Evolutionary conservation across 2,113 vertebrate species (phyloP).

Genomic region (Thinocorus orbignyianus): DNA sequence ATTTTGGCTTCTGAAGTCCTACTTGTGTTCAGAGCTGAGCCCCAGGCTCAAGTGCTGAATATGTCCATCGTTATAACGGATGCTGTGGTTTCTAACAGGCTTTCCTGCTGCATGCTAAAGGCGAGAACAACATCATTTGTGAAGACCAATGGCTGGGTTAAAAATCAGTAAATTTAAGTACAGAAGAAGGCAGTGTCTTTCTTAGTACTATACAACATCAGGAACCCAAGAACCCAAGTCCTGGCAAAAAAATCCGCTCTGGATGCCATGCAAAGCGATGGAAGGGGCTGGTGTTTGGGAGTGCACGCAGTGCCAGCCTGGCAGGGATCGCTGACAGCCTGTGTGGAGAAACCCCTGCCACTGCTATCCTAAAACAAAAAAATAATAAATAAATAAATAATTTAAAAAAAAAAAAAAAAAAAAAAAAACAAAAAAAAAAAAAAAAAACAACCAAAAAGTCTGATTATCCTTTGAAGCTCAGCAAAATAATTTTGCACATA

Average conservation of each 20-base stretch:
- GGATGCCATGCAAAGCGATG: background rate
- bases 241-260: background rate
- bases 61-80: background rate
- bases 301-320: background rate
- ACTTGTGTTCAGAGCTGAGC: constrained; percentile 13
- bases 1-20: constrained; percentile 9
- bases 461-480: background rate
- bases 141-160: background rate
- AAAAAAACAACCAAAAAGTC: background rate
- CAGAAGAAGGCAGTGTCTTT: background rate
- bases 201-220: background rate
- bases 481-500: background rate
- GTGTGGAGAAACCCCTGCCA: background rate
- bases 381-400: too few species aligned
- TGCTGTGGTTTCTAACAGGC: constrained; percentile 12
- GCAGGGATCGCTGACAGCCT: background rate
- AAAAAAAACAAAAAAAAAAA: background rate
- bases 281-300: background rate
- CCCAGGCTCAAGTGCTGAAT: background rate
- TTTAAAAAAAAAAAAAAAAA: background rate
- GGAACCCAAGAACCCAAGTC: background rate
- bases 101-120: constrained; percentile 1
- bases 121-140: background rate
- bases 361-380: too few species aligned
- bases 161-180: background rate